Base-by-base conservation (phyloP, 2,113 vertebrate species). In the Poeciliopsis occidentalis region DNA sequence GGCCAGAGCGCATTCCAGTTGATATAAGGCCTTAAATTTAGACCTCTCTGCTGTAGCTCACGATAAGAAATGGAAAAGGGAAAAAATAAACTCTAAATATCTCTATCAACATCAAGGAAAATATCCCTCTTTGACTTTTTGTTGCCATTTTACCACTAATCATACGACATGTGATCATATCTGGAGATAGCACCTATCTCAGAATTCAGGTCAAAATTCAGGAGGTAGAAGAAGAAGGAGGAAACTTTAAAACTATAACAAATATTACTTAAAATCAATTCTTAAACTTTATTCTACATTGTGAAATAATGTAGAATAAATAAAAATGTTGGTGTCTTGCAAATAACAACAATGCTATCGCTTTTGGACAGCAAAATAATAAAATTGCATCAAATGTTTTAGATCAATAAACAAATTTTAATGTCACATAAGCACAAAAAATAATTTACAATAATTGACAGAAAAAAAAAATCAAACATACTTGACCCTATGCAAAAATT, bases 21-120 rank as follows among this genome's bases (percentile, higher is more conserved):
- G 90, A 93, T 92, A 94, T 78, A 89, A 90, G 81, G 83, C 64
- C 82, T 88, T 94, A 95, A 93, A 94, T 91, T 90, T 94, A 94
- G 92, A 85, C 76, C 2, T 75, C 82, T 84, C 89, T 91, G 85
- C 75, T 60, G 71, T 73, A 73, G 65, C 66, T 93, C 86, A 85
- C 30, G 92, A 94, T 94, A 93, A 93, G 80, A 84, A 75, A 79
- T 51, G 1, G 26, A 65, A 60, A 82, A 82, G 80, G 64, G 76
- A 65, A 79, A 81, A 69, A 68, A 81, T 63, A 81, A 80, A 67
- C 73, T 84, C 72, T 80, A 80, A 89, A 83, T 5, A 63, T 87
- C 77, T 67, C 26, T 67, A 80, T 86, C 85, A 75, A 84, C 75
- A 71, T 81, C 74, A 76, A 60, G 24, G 68, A 81, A 88, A 81